Base-by-base conservation (phyloP, 2,888 invertebrate genomes). In the Mimachlamys varia region DNA sequence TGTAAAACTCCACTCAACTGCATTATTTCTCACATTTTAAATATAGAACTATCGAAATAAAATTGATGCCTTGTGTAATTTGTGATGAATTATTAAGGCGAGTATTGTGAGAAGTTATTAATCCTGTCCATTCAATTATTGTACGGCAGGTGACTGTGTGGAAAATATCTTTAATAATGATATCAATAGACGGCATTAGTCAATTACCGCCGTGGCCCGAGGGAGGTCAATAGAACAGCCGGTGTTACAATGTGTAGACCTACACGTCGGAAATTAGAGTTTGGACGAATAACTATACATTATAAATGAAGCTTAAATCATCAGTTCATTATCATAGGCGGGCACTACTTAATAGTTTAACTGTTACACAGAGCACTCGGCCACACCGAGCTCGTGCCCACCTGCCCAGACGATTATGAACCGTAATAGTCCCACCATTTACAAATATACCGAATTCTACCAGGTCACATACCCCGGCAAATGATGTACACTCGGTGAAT, bases 251-350 rank as follows among this genome's bases (percentile, higher is more conserved):
- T 1, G 33, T 76, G 27, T 76, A 22, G 76, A 76, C 76, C 12
- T 76, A 76, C 76, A 76, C 76, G 33, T 76, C 76, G 76, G 76
- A 76, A 76, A 76, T 76, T 76, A 76, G 76, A 76, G 76, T 33
- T 2, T 76, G 76, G 22, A 76, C 22, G 33, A 22, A 15, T 76
- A 33, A 13, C 33, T 33, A 76, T 76, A 22, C 76, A 76, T 76
- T 76, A 76, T 76, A 76, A 76, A 76, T 76, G 76, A 33, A 33
- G 76, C 33, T 22, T 33, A 76, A 27, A 76, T 76, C 76, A 33
- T 76, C 27, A 76, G 76, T 27, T 76, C 76, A 76, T 76, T 76
- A 76, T 33, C 33, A 76, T 33, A 15, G 10, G 27, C 76, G 27
- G 33, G 10, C 76, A 33, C 12, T 33, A 76, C 76, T 33, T 76